These are phyloP conservation scores for Synchiropus splendidus DNA, from an alignment of 2,113 vertebrate genomes.

Conservation along the genomic window DNA sequence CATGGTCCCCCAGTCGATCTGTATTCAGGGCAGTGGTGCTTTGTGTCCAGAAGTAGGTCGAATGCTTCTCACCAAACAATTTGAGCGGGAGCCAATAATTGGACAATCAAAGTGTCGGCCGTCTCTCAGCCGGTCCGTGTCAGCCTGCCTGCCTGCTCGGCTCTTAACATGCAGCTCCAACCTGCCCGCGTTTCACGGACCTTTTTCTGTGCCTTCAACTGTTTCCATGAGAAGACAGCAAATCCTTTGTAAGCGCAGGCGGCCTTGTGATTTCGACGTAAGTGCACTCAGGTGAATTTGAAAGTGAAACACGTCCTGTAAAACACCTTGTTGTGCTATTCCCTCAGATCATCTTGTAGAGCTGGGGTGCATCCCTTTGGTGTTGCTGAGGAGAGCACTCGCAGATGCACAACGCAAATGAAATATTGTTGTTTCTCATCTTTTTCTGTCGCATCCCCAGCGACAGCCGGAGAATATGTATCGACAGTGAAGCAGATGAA, in stretches of 20 bases:
- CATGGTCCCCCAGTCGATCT: conserved; percentile 52
- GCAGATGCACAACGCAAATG: too few relatives aligned
- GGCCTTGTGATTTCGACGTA: conserved; percentile 21
- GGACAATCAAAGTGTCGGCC: conserved; percentile 56
- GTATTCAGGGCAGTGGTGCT: conserved; percentile 65
- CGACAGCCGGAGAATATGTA: conserved; percentile 16
- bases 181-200: conserved; percentile 53
- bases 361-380: too few relatives aligned
- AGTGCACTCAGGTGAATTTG: neutral
- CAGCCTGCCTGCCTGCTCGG: conserved; percentile 22
- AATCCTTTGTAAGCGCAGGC: conserved; percentile 29
- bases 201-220: conserved; percentile 48
- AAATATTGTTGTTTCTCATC: conserved; percentile 7
- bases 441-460: conserved; percentile 3
- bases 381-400: too few relatives aligned
- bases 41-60: conserved; percentile 69
- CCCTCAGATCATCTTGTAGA: too few relatives aligned
- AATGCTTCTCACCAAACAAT: conserved; percentile 68
- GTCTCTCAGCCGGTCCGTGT: conserved; percentile 45
- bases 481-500: conserved; percentile 10
- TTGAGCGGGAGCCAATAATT: conserved; percentile 64
- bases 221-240: conserved; percentile 43
- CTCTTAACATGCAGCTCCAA: conserved; percentile 52
- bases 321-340: conserved; percentile 8
- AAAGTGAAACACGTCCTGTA: conserved; percentile 5